Evolutionary conservation across 1,140 invertebrate genomes (phyloP).

Genomic region (Lithobius niger): DNA sequence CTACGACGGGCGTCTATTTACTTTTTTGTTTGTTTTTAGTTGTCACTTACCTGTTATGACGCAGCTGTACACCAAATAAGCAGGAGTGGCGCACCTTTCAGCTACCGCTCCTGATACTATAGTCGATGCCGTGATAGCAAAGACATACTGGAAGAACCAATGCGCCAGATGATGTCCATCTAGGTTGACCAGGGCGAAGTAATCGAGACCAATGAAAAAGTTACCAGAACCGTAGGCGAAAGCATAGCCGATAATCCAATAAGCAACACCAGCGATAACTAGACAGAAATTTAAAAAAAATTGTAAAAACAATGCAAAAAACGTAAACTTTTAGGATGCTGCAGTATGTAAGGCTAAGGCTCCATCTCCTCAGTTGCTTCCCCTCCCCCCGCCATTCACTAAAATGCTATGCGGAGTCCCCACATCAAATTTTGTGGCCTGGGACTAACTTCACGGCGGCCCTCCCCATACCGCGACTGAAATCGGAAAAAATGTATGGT

Average conservation of each 20-base stretch:
- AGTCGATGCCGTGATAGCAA: constrained; percentile 28
- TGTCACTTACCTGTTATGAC: constrained; percentile 37
- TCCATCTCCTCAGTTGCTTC: too few relatives aligned
- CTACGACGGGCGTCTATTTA: too few relatives aligned
- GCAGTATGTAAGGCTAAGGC: too few relatives aligned
- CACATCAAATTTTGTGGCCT: too few relatives aligned
- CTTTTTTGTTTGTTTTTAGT: too few relatives aligned
- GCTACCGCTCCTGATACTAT: constrained; percentile 43
- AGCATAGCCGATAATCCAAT: constrained; percentile 41
- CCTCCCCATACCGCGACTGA: too few relatives aligned
- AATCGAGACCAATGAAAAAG: constrained; percentile 23
- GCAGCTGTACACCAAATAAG: constrained; percentile 42
- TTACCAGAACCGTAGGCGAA: constrained; percentile 37
- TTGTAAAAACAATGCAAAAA: neutral
- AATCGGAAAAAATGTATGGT: too few relatives aligned
- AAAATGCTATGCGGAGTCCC: too few relatives aligned
- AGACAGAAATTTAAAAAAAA: neutral
- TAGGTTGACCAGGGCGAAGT: constrained; percentile 23
- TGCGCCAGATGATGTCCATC: constrained; percentile 16
- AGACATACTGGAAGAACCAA: constrained; percentile 40
- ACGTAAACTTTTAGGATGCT: too few relatives aligned
- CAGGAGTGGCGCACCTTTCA: constrained; percentile 40
- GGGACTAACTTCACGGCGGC: too few relatives aligned
- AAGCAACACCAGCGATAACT: constrained; percentile 39
- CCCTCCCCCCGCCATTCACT: too few relatives aligned